phyloP scores from a whole-genome alignment of 2,888 invertebrate genomes.

The Ectemnius continuus region DNA sequence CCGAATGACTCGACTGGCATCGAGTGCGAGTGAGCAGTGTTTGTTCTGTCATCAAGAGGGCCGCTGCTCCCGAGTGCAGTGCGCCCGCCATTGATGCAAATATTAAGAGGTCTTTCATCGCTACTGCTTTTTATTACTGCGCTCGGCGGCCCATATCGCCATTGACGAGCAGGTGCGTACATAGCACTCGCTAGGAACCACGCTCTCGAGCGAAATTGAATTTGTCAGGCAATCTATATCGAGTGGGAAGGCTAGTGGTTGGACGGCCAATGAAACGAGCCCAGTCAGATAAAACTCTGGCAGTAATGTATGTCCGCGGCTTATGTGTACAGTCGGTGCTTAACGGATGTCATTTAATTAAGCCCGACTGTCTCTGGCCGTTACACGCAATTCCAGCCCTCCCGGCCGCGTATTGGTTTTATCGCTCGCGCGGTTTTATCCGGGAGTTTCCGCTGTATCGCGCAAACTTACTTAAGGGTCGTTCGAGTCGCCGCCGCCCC shows the following conservation, averaged over 20 bases:
- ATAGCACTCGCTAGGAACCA: too few relatives aligned
- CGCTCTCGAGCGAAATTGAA: too few relatives aligned
- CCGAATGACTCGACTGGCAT: background rate
- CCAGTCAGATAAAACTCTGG: background rate
- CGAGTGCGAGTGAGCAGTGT: background rate
- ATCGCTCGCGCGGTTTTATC: constrained; percentile 16
- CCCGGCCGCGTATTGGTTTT: constrained; percentile 3
- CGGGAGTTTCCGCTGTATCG: constrained; percentile 13
- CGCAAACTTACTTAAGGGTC: constrained; percentile 29
- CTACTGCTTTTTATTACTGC: constrained; percentile 1
- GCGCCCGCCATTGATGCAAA: constrained; percentile 1
- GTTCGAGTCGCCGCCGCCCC: constrained; percentile 19
- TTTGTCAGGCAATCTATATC: too few relatives aligned
- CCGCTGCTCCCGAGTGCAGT: background rate
- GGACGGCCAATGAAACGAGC: background rate
- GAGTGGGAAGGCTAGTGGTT: background rate
- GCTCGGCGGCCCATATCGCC: background rate
- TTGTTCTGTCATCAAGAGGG: background rate
- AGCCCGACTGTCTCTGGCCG: background rate
- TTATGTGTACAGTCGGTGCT: constrained; percentile 2
- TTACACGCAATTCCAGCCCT: constrained; percentile 1
- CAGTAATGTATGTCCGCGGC: constrained; percentile 2
- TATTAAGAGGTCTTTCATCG: constrained; percentile 1
- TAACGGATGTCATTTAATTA: constrained; percentile 31
- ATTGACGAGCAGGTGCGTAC: too few relatives aligned